phyloP scores from a whole-genome alignment of 2,797 vertebrate species.

The Telmatherina bonti region DNA sequence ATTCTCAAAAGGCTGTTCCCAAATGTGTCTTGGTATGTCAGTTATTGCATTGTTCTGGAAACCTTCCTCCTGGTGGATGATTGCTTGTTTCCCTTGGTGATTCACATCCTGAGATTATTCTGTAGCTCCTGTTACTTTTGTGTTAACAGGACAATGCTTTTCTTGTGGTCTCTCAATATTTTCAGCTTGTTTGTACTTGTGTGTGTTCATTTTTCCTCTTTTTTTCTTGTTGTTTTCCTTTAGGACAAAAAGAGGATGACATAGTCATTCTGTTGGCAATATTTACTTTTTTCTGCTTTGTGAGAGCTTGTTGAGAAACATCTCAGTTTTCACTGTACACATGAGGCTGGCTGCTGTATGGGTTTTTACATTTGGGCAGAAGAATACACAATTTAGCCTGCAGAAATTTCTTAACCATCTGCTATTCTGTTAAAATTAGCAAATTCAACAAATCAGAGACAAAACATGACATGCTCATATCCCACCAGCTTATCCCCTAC shows the following conservation, averaged over 20 bases:
- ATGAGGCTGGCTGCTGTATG: conserved; percentile 15
- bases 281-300: conserved; percentile 26
- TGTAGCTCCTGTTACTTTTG: conserved; percentile 26
- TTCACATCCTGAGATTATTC: conserved; percentile 38
- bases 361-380: conserved; percentile 41
- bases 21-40: not conserved
- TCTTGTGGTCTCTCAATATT: not conserved
- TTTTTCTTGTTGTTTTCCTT: not conserved
- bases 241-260: not conserved
- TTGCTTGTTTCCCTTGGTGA: conserved; percentile 30
- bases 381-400: conserved; percentile 44
- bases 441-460: conserved; percentile 52
- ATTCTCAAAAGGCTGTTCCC: not conserved
- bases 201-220: not conserved
- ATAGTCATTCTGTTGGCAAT: not conserved
- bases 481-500: conserved; percentile 22
- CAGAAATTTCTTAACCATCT: conserved; percentile 44
- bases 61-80: conserved; percentile 12
- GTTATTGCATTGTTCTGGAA: conserved; percentile 26
- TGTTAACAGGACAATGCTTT: conserved; percentile 14
- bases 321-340: conserved; percentile 26
- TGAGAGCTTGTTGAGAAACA: conserved; percentile 21
- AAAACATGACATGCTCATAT: conserved; percentile 54
- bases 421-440: conserved; percentile 50
- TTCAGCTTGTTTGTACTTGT: not conserved